Evolutionary conservation across 2,888 invertebrate species (phyloP).

Genomic region (Criorhina ranunculi): DNA sequence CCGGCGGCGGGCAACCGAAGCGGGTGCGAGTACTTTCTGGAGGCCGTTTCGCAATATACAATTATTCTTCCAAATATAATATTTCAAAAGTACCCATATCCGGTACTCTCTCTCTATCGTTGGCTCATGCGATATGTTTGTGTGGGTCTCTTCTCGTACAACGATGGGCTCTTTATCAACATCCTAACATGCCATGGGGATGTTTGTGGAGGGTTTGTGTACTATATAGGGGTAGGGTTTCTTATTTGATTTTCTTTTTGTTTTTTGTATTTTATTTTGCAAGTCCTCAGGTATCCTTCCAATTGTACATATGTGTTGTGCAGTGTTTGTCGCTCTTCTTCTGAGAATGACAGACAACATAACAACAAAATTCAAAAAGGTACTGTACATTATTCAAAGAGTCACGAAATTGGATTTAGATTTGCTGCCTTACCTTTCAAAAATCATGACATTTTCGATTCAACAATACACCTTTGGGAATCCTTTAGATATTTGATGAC

Average conservation of each 20-base stretch:
- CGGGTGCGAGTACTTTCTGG: background rate
- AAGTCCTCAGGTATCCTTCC: slow-evolving; percentile 7
- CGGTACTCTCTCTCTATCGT: background rate
- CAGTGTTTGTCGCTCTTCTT: background rate
- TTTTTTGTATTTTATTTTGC: background rate
- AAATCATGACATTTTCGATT: slow-evolving; percentile 55
- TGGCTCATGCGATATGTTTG: no score
- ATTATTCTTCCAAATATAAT: slow-evolving; percentile 55
- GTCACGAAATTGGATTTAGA: slow-evolving; percentile 66
- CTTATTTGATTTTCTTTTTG: slow-evolving; percentile 24
- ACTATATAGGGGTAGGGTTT: background rate
- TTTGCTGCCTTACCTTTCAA: slow-evolving; percentile 59
- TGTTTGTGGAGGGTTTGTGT: background rate
- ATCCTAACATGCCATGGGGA: slow-evolving; percentile 16
- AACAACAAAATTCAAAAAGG: slow-evolving; percentile 34
- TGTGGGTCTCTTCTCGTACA: no score
- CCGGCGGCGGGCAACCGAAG: background rate
- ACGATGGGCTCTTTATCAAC: slow-evolving; percentile 34
- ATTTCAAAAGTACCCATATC: slow-evolving; percentile 50
- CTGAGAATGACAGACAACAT: slow-evolving; percentile 18
- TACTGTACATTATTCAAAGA: slow-evolving; percentile 60
- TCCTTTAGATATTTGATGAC: slow-evolving; percentile 6
- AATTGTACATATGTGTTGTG: slow-evolving; percentile 15
- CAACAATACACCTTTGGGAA: slow-evolving; percentile 20
- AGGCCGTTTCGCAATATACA: slow-evolving; percentile 20